phyloP scores from a whole-genome alignment of 2,113 vertebrate genomes.

The Glaucidium brasilianum region DNA sequence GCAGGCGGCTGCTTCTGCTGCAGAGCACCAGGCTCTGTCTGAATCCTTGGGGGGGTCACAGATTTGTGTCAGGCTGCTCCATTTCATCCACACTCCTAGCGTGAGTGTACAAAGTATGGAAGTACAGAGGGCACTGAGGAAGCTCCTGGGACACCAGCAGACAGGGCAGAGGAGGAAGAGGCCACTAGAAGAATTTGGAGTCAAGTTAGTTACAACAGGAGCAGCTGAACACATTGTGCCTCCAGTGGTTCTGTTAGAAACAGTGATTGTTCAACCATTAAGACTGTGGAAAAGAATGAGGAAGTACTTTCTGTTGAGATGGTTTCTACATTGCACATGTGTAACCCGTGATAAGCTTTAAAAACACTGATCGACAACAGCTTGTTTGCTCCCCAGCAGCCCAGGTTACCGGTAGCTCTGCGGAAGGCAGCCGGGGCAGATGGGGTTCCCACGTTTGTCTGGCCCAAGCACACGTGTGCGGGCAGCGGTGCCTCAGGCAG shows the following conservation, averaged over 20 bases:
- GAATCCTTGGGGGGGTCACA: not conserved
- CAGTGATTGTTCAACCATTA: not conserved
- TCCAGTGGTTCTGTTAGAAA: not conserved
- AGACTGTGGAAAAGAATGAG: not conserved
- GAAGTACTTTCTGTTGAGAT: not conserved
- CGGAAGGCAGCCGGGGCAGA: too few species aligned
- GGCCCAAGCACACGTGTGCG: too few species aligned
- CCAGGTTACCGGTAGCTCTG: too few species aligned
- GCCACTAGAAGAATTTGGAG: not conserved
- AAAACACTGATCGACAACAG: not conserved
- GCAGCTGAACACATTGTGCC: not conserved
- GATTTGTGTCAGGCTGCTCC: not conserved
- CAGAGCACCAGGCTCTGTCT: not conserved
- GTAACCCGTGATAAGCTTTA: not conserved
- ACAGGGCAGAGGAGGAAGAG: not conserved
- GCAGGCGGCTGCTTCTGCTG: rapidly evolving
- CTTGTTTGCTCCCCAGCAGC: not conserved
- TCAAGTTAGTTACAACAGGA: not conserved
- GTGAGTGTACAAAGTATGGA: not conserved
- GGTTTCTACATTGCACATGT: not conserved
- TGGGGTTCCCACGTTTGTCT: too few species aligned
- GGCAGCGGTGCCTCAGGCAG: too few species aligned
- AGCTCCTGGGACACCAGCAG: not conserved
- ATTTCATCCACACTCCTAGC: not conserved
- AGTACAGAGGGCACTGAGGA: not conserved